phyloP scores from a whole-genome alignment of 2,797 vertebrate genomes.

The Pseudochirops cupreus region DNA sequence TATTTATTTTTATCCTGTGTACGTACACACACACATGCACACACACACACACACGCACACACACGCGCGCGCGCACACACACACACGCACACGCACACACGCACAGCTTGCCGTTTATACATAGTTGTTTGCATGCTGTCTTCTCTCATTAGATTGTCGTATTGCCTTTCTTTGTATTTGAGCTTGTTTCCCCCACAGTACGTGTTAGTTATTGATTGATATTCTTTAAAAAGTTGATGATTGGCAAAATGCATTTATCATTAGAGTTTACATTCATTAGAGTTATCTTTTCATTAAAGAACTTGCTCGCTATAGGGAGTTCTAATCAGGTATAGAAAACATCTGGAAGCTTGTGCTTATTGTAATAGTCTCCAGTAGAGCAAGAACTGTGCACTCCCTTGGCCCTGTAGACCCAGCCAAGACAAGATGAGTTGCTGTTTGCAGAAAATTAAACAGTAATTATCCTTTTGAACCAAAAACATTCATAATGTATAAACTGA shows the following conservation, averaged over 20 bases:
- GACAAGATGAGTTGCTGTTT: conserved; percentile 70
- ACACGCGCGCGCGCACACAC: too few relatives aligned
- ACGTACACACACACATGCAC: too few relatives aligned
- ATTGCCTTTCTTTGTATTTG: background rate
- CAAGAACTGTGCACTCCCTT: conserved; percentile 78
- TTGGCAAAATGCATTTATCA: conserved; percentile 83
- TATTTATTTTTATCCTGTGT: too few relatives aligned
- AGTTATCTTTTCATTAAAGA: conserved; percentile 83
- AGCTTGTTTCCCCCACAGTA: conserved; percentile 77
- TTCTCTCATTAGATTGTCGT: background rate
- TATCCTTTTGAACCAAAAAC: conserved; percentile 82
- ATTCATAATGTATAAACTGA: conserved; percentile 81
- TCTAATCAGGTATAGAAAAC: conserved; percentile 79
- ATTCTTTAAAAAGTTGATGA: conserved; percentile 88
- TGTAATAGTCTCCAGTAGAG: conserved; percentile 71
- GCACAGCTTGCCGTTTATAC: background rate
- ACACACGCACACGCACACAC: too few relatives aligned
- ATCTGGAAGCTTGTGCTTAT: conserved; percentile 85
- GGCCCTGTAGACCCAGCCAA: conserved; percentile 76
- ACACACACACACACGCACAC: too few relatives aligned
- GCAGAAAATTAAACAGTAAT: conserved; percentile 78
- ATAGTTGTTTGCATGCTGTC: background rate
- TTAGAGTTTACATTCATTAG: conserved; percentile 82
- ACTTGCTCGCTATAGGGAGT: conserved; percentile 82
- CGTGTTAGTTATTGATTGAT: conserved; percentile 93